Conservation (phyloP, 2,797 vertebrate genomes). For the Acropternis orthonyx region DNA sequence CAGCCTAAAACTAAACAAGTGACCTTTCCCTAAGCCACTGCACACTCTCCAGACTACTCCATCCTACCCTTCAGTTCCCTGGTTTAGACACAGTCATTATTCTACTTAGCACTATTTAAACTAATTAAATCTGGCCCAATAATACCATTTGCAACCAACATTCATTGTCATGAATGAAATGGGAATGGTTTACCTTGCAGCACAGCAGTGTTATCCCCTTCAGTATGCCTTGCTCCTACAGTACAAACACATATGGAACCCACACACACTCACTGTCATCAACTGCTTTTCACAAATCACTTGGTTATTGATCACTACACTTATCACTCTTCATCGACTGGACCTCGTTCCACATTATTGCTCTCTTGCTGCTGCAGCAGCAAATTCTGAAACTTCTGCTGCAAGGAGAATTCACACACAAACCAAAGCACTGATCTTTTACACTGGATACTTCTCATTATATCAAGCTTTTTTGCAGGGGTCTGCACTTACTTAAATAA, state of each 20-base stretch:
- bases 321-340: not conserved
- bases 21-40: not conserved
- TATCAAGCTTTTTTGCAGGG: not conserved
- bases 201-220: not conserved
- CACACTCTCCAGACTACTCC: not conserved
- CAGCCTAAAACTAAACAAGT: not conserved
- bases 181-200: not conserved
- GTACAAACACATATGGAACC: not conserved
- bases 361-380: constrained; percentile 37
- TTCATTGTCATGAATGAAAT: not conserved
- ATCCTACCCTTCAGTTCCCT: not conserved
- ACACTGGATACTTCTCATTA: not conserved
- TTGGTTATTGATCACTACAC: constrained; percentile 38
- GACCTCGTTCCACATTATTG: not conserved
- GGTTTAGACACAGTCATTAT: not conserved
- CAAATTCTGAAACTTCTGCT: constrained; percentile 13
- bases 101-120: not conserved
- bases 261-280: not conserved
- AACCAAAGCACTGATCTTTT: not conserved
- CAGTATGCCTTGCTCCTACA: not conserved
- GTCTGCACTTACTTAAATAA: not conserved
- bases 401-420: not conserved
- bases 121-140: not conserved
- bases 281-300: constrained; percentile 1
- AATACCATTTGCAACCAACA: not conserved